These are phyloP conservation scores for Drosophila koepferae DNA, from an alignment of 2,888 invertebrate genomes.

Conservation along the genomic window DNA sequence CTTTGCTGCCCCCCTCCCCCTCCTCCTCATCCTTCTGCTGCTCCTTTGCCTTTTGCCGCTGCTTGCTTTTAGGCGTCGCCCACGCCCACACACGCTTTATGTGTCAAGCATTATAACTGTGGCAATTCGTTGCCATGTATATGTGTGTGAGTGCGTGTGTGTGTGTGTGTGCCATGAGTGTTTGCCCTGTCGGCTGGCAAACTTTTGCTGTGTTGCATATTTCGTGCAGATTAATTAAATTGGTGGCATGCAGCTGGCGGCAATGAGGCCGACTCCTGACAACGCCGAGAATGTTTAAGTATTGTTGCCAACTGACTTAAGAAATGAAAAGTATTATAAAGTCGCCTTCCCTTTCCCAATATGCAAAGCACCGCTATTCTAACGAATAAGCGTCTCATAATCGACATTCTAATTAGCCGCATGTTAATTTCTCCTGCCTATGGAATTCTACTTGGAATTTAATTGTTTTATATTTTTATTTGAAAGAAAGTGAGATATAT, in stretches of 20 bases:
- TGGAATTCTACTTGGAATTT: not conserved
- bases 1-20: constrained; percentile 25
- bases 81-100: constrained; percentile 45
- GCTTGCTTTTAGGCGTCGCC: constrained; percentile 62
- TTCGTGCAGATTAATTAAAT: constrained; percentile 78
- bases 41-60: constrained; percentile 46
- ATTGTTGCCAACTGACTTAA: constrained; percentile 4
- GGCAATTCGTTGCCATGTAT: constrained; percentile 51
- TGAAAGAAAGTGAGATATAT: not conserved
- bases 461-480: not conserved
- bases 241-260: constrained; percentile 63
- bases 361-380: not conserved
- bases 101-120: constrained; percentile 71
- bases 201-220: constrained; percentile 77
- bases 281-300: not conserved
- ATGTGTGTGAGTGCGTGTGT: constrained; percentile 16
- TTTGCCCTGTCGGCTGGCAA: constrained; percentile 50
- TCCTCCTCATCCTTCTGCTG: not conserved
- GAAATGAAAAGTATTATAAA: not conserved
- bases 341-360: not conserved
- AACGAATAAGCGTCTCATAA: not conserved
- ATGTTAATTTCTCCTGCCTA: not conserved
- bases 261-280: constrained; percentile 23
- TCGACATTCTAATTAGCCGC: not conserved
- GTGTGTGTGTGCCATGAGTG: constrained; percentile 19